Evolutionary conservation across 2,113 vertebrate genomes (phyloP), one percentile per base, ranked within the genome.

Genomic region (Xenopus borealis): DNA sequence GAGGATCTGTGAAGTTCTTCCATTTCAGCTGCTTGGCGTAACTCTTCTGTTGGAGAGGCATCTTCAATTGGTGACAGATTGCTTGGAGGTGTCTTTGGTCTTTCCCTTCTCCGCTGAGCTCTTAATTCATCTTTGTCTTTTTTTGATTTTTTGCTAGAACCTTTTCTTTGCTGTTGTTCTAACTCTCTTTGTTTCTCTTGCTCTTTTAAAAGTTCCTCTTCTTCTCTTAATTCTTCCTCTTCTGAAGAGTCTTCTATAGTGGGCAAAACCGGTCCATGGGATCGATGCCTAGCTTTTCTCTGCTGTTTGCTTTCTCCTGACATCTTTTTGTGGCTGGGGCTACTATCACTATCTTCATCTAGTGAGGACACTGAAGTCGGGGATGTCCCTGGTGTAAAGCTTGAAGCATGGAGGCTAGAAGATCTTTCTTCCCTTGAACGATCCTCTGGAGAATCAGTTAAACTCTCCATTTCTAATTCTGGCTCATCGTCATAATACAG

Each of bases 321-420:
- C n/a, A 89, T 79, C 78, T 93, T 97, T 80, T 88, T 94, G 80
- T 92, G 94, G 84, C 93, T 95, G 0, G 96, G 95, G 77, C 96
- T 98, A 71, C 96, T 97, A 85, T 98, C 97, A 81, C 96, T 98
- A 69, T 99, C 97, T 81, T 99, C 97, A 13, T 98, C 97, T 17
- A 99, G 88, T 11, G 97, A 99, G 1, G 97, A 99, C 17, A 96
- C 94, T 12, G 97, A 99, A 3, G 96, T 97, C 58, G 96, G 96
- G 65, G 97, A 99, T 7, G 95, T 96, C 57, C 93, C 95, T 63
- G 96, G 95, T 62, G 96, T 97, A 80, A 98, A 94, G 80, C 95
- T 95, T 57, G 96, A 98, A 57, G 89, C 95, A 73, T 97, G 96
- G 52, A 97, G 87, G 86, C 97, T 98, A 46, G 96, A 98, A 69